Conservation (phyloP, 2,888 invertebrate species). For the Gymnosoma rotundatum region DNA sequence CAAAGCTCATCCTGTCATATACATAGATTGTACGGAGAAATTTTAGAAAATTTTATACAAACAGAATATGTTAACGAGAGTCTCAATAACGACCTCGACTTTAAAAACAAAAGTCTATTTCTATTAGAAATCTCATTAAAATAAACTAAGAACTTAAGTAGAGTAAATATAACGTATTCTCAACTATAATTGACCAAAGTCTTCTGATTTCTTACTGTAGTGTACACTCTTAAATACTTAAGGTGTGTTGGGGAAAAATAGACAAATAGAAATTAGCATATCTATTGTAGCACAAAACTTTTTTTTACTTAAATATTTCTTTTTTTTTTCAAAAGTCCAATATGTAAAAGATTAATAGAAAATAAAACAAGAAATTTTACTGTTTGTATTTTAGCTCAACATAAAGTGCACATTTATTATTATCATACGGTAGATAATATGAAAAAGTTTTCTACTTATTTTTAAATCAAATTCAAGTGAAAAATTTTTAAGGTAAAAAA, state of each 20-base stretch:
- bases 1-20: too few species aligned
- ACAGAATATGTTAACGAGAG: too few species aligned
- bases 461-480: neutral
- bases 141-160: too few species aligned
- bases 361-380: constrained; percentile 7
- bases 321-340: constrained; percentile 27
- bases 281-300: constrained; percentile 31
- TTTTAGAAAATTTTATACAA: too few species aligned
- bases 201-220: neutral
- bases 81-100: too few species aligned
- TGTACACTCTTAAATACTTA: neutral
- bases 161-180: too few species aligned
- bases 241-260: neutral
- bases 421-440: constrained; percentile 26
- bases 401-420: constrained; percentile 30
- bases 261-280: constrained; percentile 46
- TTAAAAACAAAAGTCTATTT: too few species aligned
- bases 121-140: too few species aligned
- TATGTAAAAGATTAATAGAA: constrained; percentile 51
- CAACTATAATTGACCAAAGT: neutral
- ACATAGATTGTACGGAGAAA: too few species aligned
- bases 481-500: neutral
- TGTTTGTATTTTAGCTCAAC: constrained; percentile 22
- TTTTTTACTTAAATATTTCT: neutral
- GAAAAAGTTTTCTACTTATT: constrained; percentile 25